Conservation (phyloP, 2,113 vertebrate genomes). For the Heteronetta atricapilla region DNA sequence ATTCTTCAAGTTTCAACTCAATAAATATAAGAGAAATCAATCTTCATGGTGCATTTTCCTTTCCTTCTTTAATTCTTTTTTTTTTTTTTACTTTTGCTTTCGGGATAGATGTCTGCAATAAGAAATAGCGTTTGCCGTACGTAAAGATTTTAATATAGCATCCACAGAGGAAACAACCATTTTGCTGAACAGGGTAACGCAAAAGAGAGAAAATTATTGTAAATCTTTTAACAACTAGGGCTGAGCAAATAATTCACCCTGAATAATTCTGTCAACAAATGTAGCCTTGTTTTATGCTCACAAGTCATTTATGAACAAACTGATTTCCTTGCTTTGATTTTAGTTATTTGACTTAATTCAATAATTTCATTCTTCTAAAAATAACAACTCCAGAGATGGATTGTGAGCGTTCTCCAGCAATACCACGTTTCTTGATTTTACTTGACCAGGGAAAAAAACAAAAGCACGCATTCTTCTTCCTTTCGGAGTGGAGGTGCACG, state of each 20-base stretch:
- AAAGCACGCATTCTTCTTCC: not conserved
- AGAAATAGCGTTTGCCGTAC: conserved; percentile 11
- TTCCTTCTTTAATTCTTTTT: not conserved
- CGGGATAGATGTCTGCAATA: conserved; percentile 58
- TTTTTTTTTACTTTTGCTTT: not conserved
- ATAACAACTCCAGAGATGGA: not conserved
- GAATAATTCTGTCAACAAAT: not conserved
- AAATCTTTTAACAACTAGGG: conserved; percentile 13
- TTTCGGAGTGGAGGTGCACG: not conserved
- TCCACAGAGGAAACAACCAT: conserved; percentile 35
- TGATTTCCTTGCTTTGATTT: not conserved
- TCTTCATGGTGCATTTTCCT: not conserved
- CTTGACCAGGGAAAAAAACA: not conserved
- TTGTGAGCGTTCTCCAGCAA: not conserved
- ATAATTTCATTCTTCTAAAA: not conserved
- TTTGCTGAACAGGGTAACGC: not conserved
- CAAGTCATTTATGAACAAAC: not conserved
- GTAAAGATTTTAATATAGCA: conserved; percentile 23
- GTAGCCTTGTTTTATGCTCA: not conserved
- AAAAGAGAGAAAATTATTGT: not conserved
- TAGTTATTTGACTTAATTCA: not conserved
- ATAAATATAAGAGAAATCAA: conserved; percentile 70
- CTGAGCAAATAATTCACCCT: conserved; percentile 29
- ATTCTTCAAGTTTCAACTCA: conserved; percentile 56
- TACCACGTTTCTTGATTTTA: fast-evolving